Percentiles rank a stretch among this genome's conserved stretches.
These are phyloP conservation scores for Tetragnatha montana DNA, from an alignment of 2,888 invertebrate genomes.

Conservation along the genomic window DNA sequence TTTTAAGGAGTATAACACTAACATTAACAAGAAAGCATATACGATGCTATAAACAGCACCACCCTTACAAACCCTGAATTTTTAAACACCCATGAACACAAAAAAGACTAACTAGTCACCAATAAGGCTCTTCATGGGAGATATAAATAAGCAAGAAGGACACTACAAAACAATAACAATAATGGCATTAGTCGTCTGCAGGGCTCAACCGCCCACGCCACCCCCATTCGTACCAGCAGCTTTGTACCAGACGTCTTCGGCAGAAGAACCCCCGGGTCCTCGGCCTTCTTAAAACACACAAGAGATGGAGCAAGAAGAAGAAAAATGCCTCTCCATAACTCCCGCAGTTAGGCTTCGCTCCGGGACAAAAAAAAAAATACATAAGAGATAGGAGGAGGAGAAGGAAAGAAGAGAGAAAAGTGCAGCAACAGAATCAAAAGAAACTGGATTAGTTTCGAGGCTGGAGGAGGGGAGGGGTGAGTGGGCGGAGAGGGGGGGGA, in stretches of 20 bases:
- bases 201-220: neutral
- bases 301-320: slow-evolving; percentile 17
- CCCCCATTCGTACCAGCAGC: neutral
- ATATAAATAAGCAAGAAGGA: too few relatives aligned
- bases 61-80: too few relatives aligned
- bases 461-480: neutral
- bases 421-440: slow-evolving; percentile 36
- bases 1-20: too few relatives aligned
- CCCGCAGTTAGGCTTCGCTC: slow-evolving; percentile 38
- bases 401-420: neutral
- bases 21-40: too few relatives aligned
- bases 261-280: slow-evolving; percentile 18
- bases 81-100: too few relatives aligned
- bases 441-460: slow-evolving; percentile 40
- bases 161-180: too few relatives aligned
- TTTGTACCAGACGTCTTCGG: slow-evolving; percentile 13
- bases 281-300: slow-evolving; percentile 32
- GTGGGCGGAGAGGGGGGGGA: neutral
- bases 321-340: slow-evolving; percentile 44
- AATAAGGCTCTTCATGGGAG: too few relatives aligned
- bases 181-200: too few relatives aligned
- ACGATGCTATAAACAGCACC: too few relatives aligned
- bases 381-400: neutral
- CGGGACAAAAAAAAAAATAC: slow-evolving; percentile 24
- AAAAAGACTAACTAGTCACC: too few relatives aligned